A percentile compares a stretch with the other conserved stretches of the same genome.
phyloP scores from a whole-genome alignment of 2,113 vertebrate genomes.

The Microcebus ravelobensis region DNA sequence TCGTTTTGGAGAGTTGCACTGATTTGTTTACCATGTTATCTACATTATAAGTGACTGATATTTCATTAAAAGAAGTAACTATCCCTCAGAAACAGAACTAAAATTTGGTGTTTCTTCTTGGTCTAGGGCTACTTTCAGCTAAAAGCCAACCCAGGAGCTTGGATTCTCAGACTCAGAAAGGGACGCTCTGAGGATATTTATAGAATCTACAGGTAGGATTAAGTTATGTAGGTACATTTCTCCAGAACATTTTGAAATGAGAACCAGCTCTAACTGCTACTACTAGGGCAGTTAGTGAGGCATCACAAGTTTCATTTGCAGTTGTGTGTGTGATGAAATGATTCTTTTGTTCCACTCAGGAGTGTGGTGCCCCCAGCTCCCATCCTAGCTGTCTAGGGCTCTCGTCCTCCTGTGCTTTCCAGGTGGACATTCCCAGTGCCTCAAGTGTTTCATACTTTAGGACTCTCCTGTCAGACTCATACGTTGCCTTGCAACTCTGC shows the following conservation, averaged over 20 bases:
- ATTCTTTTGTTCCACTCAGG: background rate
- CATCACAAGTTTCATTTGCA: background rate
- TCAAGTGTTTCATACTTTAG: background rate
- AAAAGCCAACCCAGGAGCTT: conserved; percentile 98
- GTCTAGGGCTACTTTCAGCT: conserved; percentile 97
- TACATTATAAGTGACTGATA: background rate
- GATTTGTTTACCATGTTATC: conserved; percentile 28
- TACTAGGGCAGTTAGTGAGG: background rate
- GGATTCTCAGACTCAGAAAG: conserved; percentile 95
- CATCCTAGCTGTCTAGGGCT: background rate
- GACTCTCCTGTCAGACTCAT: background rate
- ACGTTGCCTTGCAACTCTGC: background rate
- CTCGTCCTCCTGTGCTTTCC: background rate
- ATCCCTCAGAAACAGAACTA: background rate
- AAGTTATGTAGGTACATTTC: background rate
- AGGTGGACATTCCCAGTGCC: background rate
- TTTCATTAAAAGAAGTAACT: background rate
- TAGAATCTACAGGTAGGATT: conserved; percentile 95
- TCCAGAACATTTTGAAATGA: background rate
- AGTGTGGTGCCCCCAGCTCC: background rate
- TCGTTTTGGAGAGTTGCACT: background rate
- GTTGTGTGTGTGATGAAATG: background rate
- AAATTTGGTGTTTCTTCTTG: conserved; percentile 54
- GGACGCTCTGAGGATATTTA: conserved; percentile 99
- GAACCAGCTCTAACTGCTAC: background rate